Percentiles rank a stretch among this genome's conserved stretches.
Evolutionary conservation across 2,797 vertebrate species (phyloP).

Genomic region (Megaceryle alcyon): DNA sequence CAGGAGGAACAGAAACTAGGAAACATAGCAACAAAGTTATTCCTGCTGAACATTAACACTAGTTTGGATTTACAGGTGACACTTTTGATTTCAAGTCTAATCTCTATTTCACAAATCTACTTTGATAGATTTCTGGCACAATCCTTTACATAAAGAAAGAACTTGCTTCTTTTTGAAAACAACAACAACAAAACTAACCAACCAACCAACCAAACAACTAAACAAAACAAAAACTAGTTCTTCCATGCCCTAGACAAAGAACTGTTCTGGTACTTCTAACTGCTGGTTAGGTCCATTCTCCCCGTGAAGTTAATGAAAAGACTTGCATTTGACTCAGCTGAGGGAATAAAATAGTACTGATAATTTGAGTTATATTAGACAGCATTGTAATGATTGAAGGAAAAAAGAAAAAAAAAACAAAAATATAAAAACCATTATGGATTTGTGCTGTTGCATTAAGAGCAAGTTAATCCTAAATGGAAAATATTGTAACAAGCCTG

Average conservation of each 20-base stretch:
- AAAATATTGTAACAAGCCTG: constrained; percentile 57
- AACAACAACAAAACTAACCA: too few species aligned
- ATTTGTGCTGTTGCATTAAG: not conserved
- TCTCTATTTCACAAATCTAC: not conserved
- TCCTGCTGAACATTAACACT: not conserved
- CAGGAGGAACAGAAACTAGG: too few species aligned
- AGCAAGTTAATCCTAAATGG: constrained; percentile 28
- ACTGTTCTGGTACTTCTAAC: not conserved
- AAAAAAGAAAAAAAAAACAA: not conserved
- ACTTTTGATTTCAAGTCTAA: not conserved
- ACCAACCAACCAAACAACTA: too few species aligned
- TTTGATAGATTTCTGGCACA: not conserved
- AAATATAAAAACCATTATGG: not conserved
- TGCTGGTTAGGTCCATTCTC: not conserved
- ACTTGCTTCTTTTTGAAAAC: too few species aligned
- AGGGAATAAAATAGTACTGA: not conserved
- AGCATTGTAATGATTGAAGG: not conserved
- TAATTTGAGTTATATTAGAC: not conserved
- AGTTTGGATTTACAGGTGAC: not conserved
- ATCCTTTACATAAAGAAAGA: not conserved
- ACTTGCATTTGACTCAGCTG: not conserved
- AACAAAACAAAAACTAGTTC: too few species aligned
- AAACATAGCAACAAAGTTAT: not conserved
- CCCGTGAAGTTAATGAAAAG: not conserved
- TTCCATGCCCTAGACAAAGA: not conserved